These are phyloP conservation scores for Patagioenas fasciata DNA, from an alignment of 2,113 vertebrate species.

Conservation along the genomic window DNA sequence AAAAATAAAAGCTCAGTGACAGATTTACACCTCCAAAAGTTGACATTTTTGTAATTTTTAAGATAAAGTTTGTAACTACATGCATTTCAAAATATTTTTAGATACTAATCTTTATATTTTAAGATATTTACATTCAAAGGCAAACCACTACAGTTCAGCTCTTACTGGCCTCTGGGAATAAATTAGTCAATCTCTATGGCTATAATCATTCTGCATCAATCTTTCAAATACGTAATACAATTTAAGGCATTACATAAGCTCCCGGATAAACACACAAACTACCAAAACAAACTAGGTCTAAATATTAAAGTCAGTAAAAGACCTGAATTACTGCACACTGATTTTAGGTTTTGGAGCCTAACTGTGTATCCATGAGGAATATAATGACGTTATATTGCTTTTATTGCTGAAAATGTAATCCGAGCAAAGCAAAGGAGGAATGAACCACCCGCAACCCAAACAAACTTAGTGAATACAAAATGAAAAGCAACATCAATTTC, in stretches of 20 bases:
- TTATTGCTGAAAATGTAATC: conserved; percentile 86
- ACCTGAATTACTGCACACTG: conserved; percentile 71
- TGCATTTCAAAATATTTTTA: conserved; percentile 69
- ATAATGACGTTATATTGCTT: conserved; percentile 86
- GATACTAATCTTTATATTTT: conserved; percentile 56
- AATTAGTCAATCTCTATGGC: conserved; percentile 73
- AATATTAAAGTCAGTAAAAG: conserved; percentile 68
- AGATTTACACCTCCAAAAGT: conserved; percentile 45
- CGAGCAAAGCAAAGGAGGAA: conserved; percentile 84
- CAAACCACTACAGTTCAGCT: conserved; percentile 71
- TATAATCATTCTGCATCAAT: conserved; percentile 66
- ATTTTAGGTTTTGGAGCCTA: conserved; percentile 73
- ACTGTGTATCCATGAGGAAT: conserved; percentile 76
- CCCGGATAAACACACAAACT: conserved; percentile 55
- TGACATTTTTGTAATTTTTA: conserved; percentile 53
- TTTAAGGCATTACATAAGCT: conserved; percentile 48
- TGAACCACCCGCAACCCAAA: conserved; percentile 88
- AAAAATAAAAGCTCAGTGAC: conserved; percentile 15
- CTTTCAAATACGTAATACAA: conserved; percentile 67
- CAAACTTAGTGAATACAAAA: conserved; percentile 93
- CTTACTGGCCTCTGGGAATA: conserved; percentile 79
- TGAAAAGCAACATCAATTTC: conserved; percentile 99
- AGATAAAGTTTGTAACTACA: conserved; percentile 11
- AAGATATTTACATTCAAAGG: conserved; percentile 76
- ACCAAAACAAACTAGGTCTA: conserved; percentile 73